Base-by-base conservation (phyloP, 2,888 invertebrate species). In the Balanococcus diminutus region DNA sequence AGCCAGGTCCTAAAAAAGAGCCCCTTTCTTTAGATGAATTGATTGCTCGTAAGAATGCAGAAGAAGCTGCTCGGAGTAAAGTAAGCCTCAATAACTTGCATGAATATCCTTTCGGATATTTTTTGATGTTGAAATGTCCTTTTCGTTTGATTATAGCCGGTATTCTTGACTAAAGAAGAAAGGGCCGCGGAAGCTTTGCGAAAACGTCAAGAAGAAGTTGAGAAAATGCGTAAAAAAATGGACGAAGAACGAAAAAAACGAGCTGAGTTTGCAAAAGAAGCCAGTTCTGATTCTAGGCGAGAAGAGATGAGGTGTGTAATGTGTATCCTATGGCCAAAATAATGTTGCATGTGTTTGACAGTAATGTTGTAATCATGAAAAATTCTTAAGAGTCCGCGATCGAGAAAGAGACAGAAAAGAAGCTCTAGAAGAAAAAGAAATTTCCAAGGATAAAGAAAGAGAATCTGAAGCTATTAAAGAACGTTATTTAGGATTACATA, bases 391-490 rank as follows among this genome's bases (percentile, higher is more conserved):
- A 51, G 46, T 28, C 19, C 86, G 86, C 14, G 86, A 86, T 46
- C 81, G 86, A 31, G 86, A 86, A 28, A 32, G 86, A n/a, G 87
- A 87, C 11, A 84, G 87, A 11, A 88, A 87, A 85, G 88, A 88
- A 9, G 90, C 90, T 67, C 88, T 90, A 1, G 91, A 91, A 81
- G 93, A 93, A 84, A 93, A 93, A 90, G 91, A 93, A 89, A 90
- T 94, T 67, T 92, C 92, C 87, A 95, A 97, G 89, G 98, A 97
- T 89, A 96, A 96, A 89, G 97, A 97, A 90, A 94, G 96, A 87
- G 98, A 98, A 91, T 92, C 95, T 75, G 97, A 97, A 90, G 98
- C 98, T 0, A 98, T 99, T 86, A 96, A 97, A 89, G 98, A 98
- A 89, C 92, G 98, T 5, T 99, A 99, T 90, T 91, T 99, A 83